Evolutionary conservation across 2,113 vertebrate species (phyloP).

Genomic region (Macaca mulatta): DNA sequence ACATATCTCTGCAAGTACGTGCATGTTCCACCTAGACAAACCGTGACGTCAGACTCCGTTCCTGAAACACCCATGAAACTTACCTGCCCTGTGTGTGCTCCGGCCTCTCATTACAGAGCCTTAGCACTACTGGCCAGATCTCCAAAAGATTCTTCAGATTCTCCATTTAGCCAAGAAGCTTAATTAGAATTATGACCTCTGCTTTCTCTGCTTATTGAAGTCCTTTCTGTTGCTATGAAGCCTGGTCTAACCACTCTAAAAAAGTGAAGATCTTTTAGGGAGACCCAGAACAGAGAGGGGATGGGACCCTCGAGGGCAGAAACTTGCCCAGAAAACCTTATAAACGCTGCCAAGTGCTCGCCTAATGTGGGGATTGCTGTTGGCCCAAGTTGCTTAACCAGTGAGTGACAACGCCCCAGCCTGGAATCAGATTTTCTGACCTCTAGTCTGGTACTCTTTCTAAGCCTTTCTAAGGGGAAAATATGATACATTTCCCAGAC

Average conservation of each 20-base stretch:
- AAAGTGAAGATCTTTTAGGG: background rate
- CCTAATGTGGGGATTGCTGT: background rate
- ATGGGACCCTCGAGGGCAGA: background rate
- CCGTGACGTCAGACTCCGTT: slow-evolving; percentile 65
- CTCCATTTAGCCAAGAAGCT: background rate
- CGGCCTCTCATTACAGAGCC: background rate
- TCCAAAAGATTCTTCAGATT: background rate
- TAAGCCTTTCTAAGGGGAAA: background rate
- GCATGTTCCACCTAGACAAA: slow-evolving; percentile 63
- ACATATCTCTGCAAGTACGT: slow-evolving; percentile 67
- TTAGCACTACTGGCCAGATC: background rate
- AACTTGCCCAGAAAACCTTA: slow-evolving; percentile 7
- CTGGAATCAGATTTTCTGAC: background rate
- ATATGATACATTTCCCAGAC: background rate
- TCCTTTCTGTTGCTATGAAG: slow-evolving; percentile 7
- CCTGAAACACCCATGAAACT: slow-evolving; percentile 44
- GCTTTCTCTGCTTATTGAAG: slow-evolving; percentile 36
- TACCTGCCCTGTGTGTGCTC: slow-evolving; percentile 9
- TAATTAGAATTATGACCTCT: background rate
- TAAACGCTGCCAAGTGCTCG: background rate
- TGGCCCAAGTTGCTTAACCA: background rate
- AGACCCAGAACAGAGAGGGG: background rate
- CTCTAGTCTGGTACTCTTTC: background rate
- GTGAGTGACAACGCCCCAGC: background rate
- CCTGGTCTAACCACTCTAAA: background rate